A percentile compares a stretch with the other conserved stretches of the same genome.
Evolutionary conservation across 1,140 invertebrate genomes (phyloP).

Genomic region (Lordiphosa collinella): DNA sequence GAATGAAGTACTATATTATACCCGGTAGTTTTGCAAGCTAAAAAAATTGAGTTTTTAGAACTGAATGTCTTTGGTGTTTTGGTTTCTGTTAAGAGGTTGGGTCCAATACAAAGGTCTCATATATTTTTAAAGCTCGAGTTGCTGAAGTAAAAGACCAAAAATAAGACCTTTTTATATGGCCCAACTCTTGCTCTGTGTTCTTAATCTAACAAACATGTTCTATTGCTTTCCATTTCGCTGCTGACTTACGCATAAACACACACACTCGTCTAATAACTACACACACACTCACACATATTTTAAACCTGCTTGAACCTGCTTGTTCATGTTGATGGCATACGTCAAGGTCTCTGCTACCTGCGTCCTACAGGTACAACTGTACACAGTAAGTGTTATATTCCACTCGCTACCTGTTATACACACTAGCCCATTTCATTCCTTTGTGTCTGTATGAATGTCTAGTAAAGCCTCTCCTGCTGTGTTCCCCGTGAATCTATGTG

Average conservation of each 20-base stretch:
- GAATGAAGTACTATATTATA: no score
- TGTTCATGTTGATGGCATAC: conserved; percentile 48
- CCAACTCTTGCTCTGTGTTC: conserved; percentile 9
- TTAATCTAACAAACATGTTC: conserved; percentile 68
- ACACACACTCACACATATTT: conserved; percentile 14
- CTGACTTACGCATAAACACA: conserved; percentile 43
- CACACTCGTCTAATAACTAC: conserved; percentile 18
- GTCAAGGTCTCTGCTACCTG: conserved; percentile 82
- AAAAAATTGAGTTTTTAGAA: not conserved
- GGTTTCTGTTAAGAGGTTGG: conserved; percentile 7
- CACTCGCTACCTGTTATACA: conserved; percentile 1
- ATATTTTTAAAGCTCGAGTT: no score
- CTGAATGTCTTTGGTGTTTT: conserved; percentile 40
- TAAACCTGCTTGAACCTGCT: conserved; percentile 57
- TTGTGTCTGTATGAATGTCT: not conserved
- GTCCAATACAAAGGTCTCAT: no score
- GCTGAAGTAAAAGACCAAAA: no score
- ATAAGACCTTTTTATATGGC: no score
- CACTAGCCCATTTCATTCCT: conserved; percentile 2
- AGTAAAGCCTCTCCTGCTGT: conserved; percentile 22
- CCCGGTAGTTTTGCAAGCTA: conserved; percentile 26
- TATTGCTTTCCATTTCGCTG: conserved; percentile 64
- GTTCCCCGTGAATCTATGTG: conserved; percentile 26
- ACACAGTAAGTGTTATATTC: conserved; percentile 83
- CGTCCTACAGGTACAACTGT: conserved; percentile 84